Conservation (phyloP, 2,888 invertebrate genomes). For the Galeopsomyia nigrocyanea region DNA sequence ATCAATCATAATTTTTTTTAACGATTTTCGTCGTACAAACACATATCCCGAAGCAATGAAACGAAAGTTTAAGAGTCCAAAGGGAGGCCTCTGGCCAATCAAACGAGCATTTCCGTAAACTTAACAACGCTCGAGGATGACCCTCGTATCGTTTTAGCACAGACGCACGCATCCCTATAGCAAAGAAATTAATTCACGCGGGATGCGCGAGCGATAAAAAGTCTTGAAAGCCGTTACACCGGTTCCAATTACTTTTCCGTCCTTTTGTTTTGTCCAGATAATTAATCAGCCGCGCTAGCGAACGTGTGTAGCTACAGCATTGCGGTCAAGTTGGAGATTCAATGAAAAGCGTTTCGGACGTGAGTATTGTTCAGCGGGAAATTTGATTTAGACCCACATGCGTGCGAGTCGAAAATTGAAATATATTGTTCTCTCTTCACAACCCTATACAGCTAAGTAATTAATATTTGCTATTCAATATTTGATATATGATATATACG, state of each 20-base stretch:
- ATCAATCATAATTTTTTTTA: background rate
- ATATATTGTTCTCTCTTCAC: conserved; percentile 19
- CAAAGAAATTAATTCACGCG: conserved; percentile 39
- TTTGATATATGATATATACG: too few species aligned
- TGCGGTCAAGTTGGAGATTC: conserved; percentile 23
- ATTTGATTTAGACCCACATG: conserved; percentile 32
- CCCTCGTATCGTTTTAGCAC: conserved; percentile 16
- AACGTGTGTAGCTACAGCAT: background rate
- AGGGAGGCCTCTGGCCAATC: conserved; percentile 33
- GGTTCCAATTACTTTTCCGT: conserved; percentile 41
- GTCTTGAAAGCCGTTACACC: conserved; percentile 38
- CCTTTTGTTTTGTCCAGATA: conserved; percentile 39
- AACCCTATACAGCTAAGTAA: too few species aligned
- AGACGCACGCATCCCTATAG: background rate
- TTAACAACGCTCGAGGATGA: conserved; percentile 34
- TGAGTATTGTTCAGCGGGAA: conserved; percentile 34
- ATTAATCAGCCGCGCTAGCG: conserved; percentile 29
- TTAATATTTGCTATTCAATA: too few species aligned
- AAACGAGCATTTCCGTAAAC: conserved; percentile 44
- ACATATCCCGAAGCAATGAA: background rate
- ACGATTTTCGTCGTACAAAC: background rate
- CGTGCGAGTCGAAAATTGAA: conserved; percentile 21
- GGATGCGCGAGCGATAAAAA: conserved; percentile 33
- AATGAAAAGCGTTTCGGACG: conserved; percentile 32
- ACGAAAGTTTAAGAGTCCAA: conserved; percentile 34